Evolutionary conservation across 2,888 invertebrate species (phyloP).

Genomic region (Patella caerulea): DNA sequence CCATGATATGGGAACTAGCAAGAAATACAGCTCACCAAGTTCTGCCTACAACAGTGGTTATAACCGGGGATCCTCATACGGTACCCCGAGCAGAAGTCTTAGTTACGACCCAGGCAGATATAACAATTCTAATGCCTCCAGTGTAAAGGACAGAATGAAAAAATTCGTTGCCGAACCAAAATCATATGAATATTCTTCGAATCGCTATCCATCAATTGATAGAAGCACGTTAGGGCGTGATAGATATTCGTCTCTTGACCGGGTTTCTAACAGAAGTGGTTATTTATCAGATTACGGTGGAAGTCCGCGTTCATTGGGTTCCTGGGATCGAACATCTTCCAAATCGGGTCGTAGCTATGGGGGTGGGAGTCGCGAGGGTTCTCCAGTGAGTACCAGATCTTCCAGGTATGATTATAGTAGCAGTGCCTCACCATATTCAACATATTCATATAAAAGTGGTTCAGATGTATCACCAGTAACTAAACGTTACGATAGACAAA

Average conservation of each 20-base stretch:
- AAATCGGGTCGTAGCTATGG: constrained; percentile 57
- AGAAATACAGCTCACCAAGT: constrained; percentile 48
- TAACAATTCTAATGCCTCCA: constrained; percentile 1
- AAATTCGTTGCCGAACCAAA: constrained; percentile 41
- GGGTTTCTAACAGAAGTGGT: constrained; percentile 56
- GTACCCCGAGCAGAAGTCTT: constrained; percentile 31
- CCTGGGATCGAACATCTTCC: constrained; percentile 59
- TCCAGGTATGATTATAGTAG: constrained; percentile 63
- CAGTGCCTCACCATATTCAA: constrained; percentile 58
- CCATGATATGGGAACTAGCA: constrained; percentile 64
- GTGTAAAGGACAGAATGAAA: constrained; percentile 55
- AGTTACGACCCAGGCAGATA: constrained; percentile 34
- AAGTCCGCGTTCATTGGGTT: constrained; percentile 52
- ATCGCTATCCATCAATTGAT: constrained; percentile 42
- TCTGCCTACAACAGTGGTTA: constrained; percentile 40
- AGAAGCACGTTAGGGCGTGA: constrained; percentile 22
- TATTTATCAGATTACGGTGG: constrained; percentile 66
- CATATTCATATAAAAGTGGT: constrained; percentile 57
- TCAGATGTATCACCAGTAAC: constrained; percentile 52
- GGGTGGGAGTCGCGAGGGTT: constrained; percentile 58
- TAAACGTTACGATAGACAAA: constrained; percentile 51
- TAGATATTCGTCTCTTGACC: constrained; percentile 47
- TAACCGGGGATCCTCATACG: constrained; percentile 33
- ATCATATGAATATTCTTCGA: constrained; percentile 35
- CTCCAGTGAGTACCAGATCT: constrained; percentile 55